Base-by-base conservation (phyloP, 2,888 invertebrate genomes). In the Caenorhabditis doughertyi region DNA sequence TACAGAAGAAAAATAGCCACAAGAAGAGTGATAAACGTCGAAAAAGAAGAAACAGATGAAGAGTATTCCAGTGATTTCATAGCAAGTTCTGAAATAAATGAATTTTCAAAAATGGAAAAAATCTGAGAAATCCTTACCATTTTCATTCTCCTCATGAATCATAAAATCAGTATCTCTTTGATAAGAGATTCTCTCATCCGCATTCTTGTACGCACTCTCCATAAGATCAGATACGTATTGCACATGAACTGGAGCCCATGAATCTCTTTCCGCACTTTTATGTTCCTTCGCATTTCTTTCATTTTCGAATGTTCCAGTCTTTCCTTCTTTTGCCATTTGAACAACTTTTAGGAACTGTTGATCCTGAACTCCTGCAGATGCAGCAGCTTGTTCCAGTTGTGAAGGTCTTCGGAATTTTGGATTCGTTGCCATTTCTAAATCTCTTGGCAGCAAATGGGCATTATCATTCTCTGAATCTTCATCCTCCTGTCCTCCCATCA, bases 61-160 rank as follows among this genome's bases (percentile, higher is more conserved):
- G 83, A 83, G 53, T 83, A 83, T 49, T 68, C 79, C 64, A 83
- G 29, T 2, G 83, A 74, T 47, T 64, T 70, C 9, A 79, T 73
- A 8, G 71, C 13, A n/a, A 81, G 39, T 53, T 77, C 77, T 77
- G 77, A 42, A 77, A 67, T 13, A 44, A 23, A 42, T 53, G 29
- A 44, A 29, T 8, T 1, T 29, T 8, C 27, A 32, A 27, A 18
- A 39, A 53, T 53, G 32, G n/a, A 35, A 8, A 62, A 42, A 11
- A 44, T 60, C 18, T 18, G 0, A 16, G 16, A 35, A 25, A 27
- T 13, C 39, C 79, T 68, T 25, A 76, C 71, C 67, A 32, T 64
- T n/a, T n/a, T n/a, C n/a, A n/a, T n/a, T 81, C 5, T 83, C 82
- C 27, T 83, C 82, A 44, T 83, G 82, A 18, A 83, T 83, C 47